These are phyloP conservation scores for Datnioides undecimradiatus DNA, from an alignment of 2,113 vertebrate species.

Conservation along the genomic window DNA sequence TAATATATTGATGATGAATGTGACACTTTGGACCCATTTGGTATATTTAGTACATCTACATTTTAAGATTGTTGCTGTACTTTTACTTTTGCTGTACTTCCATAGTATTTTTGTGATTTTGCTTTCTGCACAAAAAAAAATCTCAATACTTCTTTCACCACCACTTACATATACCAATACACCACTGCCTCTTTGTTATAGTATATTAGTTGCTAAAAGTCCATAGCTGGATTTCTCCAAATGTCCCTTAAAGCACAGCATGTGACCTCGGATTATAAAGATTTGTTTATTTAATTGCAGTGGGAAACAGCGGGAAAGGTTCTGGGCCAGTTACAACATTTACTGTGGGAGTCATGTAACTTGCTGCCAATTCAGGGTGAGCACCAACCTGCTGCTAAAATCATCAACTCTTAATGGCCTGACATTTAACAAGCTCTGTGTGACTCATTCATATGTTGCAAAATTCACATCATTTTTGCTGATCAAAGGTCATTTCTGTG, in stretches of 20 bases:
- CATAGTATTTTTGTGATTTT: background rate
- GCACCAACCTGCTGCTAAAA: background rate
- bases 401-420: constrained; percentile 34
- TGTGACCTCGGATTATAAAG: background rate
- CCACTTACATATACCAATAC: too few species aligned
- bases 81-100: background rate
- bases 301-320: background rate
- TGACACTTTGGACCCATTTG: background rate
- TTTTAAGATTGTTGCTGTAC: background rate
- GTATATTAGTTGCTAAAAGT: background rate
- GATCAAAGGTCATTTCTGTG: constrained; percentile 46
- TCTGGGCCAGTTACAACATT: background rate
- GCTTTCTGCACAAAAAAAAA: too few species aligned
- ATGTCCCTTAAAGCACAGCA: background rate
- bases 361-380: background rate
- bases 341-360: background rate
- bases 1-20: background rate
- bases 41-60: background rate
- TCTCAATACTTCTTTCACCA: too few species aligned
- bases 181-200: too few species aligned
- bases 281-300: background rate
- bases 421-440: constrained; percentile 45
- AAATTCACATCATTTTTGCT: constrained; percentile 16
- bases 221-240: background rate
- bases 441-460: constrained; percentile 35